Evolutionary conservation across 2,797 vertebrate genomes (phyloP).

Genomic region (Enteromius viviparus): DNA sequence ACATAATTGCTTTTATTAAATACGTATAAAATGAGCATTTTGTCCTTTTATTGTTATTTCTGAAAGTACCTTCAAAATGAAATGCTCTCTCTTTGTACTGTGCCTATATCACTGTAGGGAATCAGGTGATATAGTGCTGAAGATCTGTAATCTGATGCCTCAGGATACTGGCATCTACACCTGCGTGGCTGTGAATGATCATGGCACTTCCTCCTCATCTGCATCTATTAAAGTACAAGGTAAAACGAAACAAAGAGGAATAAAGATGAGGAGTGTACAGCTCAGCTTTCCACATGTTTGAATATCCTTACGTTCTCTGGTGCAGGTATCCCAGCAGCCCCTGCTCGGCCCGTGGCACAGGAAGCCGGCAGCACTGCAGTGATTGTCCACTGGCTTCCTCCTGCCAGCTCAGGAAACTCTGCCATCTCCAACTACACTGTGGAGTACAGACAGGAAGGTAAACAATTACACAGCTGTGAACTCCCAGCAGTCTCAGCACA

Average conservation of each 20-base stretch:
- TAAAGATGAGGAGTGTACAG: background rate
- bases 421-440: conserved; percentile 92
- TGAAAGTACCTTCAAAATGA: background rate
- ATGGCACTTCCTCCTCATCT: conserved; percentile 88
- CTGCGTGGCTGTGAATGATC: conserved; percentile 91
- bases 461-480: background rate
- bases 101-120: conserved; percentile 78
- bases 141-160: conserved; percentile 97
- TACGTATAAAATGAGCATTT: background rate
- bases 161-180: conserved; percentile 98
- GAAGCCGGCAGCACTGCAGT: conserved; percentile 91
- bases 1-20: background rate
- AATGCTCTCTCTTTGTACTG: background rate
- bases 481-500: background rate
- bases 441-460: conserved; percentile 96
- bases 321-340: conserved; percentile 92
- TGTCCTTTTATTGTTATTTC: background rate
- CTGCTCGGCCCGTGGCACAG: conserved; percentile 92
- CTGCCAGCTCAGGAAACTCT: conserved; percentile 89
- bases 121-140: conserved; percentile 91
- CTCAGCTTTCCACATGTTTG: background rate
- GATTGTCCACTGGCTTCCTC: conserved; percentile 93
- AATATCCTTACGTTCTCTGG: background rate
- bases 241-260: background rate
- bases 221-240: conserved; percentile 97